These are phyloP conservation scores for Cheilosia impressa DNA, from an alignment of 2,888 invertebrate species.

Conservation along the genomic window DNA sequence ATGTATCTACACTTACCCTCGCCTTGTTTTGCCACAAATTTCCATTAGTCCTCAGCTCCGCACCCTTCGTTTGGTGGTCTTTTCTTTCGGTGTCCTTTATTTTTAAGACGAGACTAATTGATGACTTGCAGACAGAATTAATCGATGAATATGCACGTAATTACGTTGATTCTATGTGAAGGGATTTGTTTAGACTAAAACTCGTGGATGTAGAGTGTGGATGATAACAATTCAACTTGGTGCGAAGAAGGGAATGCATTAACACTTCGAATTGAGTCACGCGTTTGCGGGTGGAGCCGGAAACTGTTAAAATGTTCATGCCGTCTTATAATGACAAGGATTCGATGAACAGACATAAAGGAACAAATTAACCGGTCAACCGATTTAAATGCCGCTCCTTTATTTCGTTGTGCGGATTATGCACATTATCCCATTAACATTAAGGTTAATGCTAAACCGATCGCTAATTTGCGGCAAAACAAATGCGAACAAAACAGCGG, in stretches of 20 bases:
- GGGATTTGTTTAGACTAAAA: conserved; percentile 33
- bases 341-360: conserved; percentile 43
- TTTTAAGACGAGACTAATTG: conserved; percentile 62
- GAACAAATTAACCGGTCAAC: conserved; percentile 58
- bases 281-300: conserved; percentile 12
- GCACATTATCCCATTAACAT: conserved; percentile 64
- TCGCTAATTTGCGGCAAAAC: conserved; percentile 59
- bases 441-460: conserved; percentile 63
- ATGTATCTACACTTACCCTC: conserved; percentile 38
- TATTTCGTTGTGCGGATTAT: conserved; percentile 34
- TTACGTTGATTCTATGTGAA: conserved; percentile 62
- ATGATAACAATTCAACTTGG: conserved; percentile 13
- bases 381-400: conserved; percentile 37
- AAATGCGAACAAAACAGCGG: conserved; percentile 45
- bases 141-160: conserved; percentile 72
- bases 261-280: conserved; percentile 43
- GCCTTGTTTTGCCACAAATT: conserved; percentile 36
- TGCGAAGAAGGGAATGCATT: conserved; percentile 10
- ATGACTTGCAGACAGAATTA: conserved; percentile 73
- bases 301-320: conserved; percentile 33
- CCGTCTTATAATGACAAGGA: conserved; percentile 39
- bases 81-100: conserved; percentile 4
- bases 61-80: not conserved
- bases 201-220: conserved; percentile 25
- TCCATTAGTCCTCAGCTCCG: conserved; percentile 56